Conservation (phyloP, 1,140 invertebrate genomes). For the Ganaspis sp. region DNA sequence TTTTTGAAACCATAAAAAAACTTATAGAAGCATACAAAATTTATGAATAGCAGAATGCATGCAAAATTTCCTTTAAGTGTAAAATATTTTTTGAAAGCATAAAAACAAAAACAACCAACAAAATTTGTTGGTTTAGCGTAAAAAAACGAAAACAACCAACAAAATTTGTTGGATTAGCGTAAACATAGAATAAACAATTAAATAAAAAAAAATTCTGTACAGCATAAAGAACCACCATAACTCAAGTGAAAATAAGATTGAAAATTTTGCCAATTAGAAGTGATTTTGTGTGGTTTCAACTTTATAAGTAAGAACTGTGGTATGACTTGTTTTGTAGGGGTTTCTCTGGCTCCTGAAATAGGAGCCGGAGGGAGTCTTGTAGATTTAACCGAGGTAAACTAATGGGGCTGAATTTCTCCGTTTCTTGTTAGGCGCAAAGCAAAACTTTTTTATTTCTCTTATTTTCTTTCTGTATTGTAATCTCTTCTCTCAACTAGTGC, state of each 20-base stretch:
- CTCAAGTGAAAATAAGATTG: not conserved
- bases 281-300: not conserved
- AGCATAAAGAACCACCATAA: too few relatives aligned
- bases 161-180: too few relatives aligned
- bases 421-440: slow-evolving; percentile 14
- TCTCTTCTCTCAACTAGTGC: not conserved
- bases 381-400: slow-evolving; percentile 23
- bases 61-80: too few relatives aligned
- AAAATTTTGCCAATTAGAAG: not conserved
- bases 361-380: not conserved
- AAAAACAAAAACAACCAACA: too few relatives aligned
- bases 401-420: slow-evolving; percentile 25
- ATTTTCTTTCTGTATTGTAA: not conserved
- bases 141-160: too few relatives aligned
- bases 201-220: too few relatives aligned
- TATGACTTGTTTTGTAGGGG: slow-evolving; percentile 7
- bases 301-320: not conserved
- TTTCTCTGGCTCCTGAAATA: slow-evolving; percentile 20
- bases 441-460: not conserved
- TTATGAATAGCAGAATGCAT: too few relatives aligned
- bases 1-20: too few relatives aligned
- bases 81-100: too few relatives aligned
- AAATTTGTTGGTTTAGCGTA: too few relatives aligned
- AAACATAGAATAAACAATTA: too few relatives aligned
- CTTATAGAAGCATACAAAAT: too few relatives aligned